Percentiles rank a stretch among this genome's conserved stretches.
Evolutionary conservation across 2,888 invertebrate species (phyloP).

Genomic region (Chloroclysta siterata): DNA sequence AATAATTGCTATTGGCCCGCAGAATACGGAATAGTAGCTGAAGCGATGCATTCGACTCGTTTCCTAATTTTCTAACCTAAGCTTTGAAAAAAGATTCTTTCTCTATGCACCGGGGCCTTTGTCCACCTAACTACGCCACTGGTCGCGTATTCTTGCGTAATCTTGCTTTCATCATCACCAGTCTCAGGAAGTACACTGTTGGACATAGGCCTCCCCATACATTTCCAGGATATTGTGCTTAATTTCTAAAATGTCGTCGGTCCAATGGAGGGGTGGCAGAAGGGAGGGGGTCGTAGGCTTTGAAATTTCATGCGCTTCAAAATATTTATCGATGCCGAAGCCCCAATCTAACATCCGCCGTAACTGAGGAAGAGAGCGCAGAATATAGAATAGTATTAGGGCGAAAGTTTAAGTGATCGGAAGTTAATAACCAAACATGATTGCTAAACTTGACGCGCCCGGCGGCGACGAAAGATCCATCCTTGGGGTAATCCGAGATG

Average conservation of each 20-base stretch:
- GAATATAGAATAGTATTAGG: neutral
- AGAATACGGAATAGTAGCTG: slow-evolving; percentile 9
- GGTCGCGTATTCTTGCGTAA: too few species aligned
- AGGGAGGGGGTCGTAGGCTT: too few species aligned
- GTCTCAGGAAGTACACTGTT: too few species aligned
- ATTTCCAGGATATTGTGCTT: too few species aligned
- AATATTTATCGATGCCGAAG: neutral
- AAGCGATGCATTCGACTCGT: slow-evolving; percentile 39
- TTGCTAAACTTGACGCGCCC: slow-evolving; percentile 36
- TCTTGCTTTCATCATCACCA: too few species aligned
- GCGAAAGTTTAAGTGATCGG: slow-evolving; percentile 22
- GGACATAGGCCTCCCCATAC: too few species aligned
- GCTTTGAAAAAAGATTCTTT: too few species aligned
- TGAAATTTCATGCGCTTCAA: neutral
- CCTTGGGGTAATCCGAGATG: neutral
- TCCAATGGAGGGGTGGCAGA: too few species aligned
- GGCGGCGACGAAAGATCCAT: slow-evolving; percentile 11
- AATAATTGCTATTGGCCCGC: slow-evolving; percentile 3
- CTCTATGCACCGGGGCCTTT: too few species aligned
- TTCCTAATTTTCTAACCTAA: too few species aligned
- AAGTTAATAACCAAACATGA: slow-evolving; percentile 43
- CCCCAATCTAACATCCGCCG: slow-evolving; percentile 31
- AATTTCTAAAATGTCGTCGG: too few species aligned
- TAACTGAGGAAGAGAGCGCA: neutral
- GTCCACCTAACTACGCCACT: too few species aligned